These are phyloP conservation scores for Plumapathes pennacea DNA, from an alignment of 92 coral and sea anemone genomes.

Conservation along the genomic window DNA sequence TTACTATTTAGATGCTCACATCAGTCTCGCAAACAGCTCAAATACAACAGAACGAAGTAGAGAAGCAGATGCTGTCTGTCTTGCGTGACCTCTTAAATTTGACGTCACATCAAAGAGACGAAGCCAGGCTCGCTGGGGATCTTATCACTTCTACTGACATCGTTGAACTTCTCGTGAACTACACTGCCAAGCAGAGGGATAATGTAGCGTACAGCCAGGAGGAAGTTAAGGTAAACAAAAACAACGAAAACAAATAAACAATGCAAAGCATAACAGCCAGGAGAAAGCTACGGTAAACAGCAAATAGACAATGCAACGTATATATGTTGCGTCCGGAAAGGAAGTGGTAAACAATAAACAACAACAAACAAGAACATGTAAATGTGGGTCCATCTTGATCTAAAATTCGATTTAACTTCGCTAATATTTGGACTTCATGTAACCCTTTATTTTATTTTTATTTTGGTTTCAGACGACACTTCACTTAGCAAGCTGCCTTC, in stretches of 20 bases:
- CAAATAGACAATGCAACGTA: too few relatives aligned
- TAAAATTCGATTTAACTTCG: too few relatives aligned
- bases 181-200: slow-evolving; percentile 21
- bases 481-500: slow-evolving; percentile 32
- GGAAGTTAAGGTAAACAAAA: slow-evolving; percentile 60
- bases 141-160: slow-evolving; percentile 32
- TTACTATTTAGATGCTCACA: too few relatives aligned
- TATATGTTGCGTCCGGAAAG: too few relatives aligned
- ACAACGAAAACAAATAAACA: background rate
- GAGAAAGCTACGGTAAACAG: too few relatives aligned
- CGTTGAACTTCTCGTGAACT: slow-evolving; percentile 27
- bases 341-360: too few relatives aligned
- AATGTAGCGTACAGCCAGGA: slow-evolving; percentile 27
- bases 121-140: slow-evolving; percentile 60
- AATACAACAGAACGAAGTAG: background rate
- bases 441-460: too few relatives aligned
- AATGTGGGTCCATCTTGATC: too few relatives aligned
- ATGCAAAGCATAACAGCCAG: background rate
- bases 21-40: too few relatives aligned
- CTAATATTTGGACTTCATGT: too few relatives aligned
- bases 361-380: too few relatives aligned
- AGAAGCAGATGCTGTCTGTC: slow-evolving; percentile 7
- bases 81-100: slow-evolving; percentile 17
- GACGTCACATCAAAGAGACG: slow-evolving; percentile 24
- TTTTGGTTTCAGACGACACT: slow-evolving; percentile 23